Evolutionary conservation across 2,113 vertebrate species (phyloP).

Genomic region (Hemicordylus capensis): DNA sequence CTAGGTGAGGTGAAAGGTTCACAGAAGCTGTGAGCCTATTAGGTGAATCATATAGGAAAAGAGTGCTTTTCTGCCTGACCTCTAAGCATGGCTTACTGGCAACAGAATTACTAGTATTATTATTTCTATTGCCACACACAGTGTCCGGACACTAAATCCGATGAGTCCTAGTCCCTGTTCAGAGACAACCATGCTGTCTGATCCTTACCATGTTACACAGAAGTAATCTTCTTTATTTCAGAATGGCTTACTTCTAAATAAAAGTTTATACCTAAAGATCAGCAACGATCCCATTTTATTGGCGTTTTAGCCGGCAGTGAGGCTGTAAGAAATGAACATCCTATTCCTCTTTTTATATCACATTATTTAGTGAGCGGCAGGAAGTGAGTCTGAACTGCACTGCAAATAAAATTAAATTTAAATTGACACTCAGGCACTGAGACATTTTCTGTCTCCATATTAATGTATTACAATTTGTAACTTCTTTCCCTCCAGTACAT

Average conservation of each 20-base stretch:
- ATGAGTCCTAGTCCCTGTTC: no score
- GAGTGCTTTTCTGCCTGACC: no score
- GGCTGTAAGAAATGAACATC: neutral
- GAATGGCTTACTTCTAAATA: neutral
- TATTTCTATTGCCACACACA: no score
- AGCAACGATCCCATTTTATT: neutral
- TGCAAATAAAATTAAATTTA: conserved; percentile 10
- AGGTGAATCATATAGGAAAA: no score
- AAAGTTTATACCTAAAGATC: neutral
- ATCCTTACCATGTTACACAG: neutral
- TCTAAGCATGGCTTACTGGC: no score
- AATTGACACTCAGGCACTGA: neutral
- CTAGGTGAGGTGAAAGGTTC: no score
- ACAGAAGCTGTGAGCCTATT: no score
- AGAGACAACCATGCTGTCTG: neutral
- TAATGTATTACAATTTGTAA: neutral
- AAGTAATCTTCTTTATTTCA: neutral
- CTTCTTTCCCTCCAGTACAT: neutral
- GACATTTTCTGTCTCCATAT: neutral
- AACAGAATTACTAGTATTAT: no score
- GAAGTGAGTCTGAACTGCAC: neutral
- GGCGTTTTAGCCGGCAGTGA: neutral
- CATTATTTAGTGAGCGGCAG: neutral
- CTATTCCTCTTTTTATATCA: neutral
- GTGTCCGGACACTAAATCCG: no score